Base-by-base conservation (phyloP, 2,888 invertebrate genomes). In the Gastracanthus pulcherrimus region DNA sequence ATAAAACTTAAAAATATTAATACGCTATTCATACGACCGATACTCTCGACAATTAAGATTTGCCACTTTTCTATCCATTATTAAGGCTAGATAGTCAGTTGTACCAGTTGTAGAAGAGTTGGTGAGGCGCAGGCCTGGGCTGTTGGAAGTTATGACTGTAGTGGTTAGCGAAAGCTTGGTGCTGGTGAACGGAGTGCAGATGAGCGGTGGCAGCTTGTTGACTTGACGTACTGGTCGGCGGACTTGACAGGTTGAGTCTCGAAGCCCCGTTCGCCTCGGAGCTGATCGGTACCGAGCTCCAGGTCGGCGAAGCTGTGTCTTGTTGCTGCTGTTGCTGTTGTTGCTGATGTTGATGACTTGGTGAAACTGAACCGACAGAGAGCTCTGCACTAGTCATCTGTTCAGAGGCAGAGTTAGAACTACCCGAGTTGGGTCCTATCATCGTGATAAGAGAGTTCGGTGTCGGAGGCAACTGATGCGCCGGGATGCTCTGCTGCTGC, bases 401-500 rank as follows among this genome's bases (percentile, higher is more conserved):
- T 3, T 91, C 90, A 0, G 89, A 87, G 0, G 87, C 83, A 0
- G 80, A 71, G 29, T 84, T 84, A 0, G 91, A 90, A 34, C 91
- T 91, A 85, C 92, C 91, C 3, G 92, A 93, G 84, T 92, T 92
- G 0, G 93, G 91, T 7, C 93, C 93, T 86, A 93, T 89, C 89
- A 93, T 92, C 3, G 92, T 92, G 9, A 92, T 91, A 81, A 92
- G 86, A 9, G 93, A 92, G 76, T 92, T 92, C 0, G 92, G 91
- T 0, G 92, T 92, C 0, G 92, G 91, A 6, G 92, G 91, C 83
- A 93, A 87, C 78, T 92, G 92, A 82, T 90, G 90, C 23, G 60
- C 7, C 13, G 84, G 80, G 4, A 83, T 79, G 3, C 82, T 74
- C 23, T 85, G 84, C 41, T 89, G 89, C 45, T 95, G 92, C 51